Percentiles rank a stretch among this genome's conserved stretches.
Conservation (phyloP, 2,113 vertebrate species). For the Formicarius rufipectus region DNA sequence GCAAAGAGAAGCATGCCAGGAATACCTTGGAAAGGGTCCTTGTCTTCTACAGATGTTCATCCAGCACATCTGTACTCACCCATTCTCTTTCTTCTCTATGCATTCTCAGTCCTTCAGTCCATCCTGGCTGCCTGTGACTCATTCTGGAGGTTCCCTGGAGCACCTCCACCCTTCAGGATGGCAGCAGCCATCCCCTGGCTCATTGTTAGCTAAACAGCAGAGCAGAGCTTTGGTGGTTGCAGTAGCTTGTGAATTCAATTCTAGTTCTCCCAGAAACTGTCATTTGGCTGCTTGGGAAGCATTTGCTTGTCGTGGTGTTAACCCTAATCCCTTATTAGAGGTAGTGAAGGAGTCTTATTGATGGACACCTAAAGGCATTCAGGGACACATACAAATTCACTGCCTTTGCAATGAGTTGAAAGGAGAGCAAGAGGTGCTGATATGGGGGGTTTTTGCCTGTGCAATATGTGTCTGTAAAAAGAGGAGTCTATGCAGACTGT, state of each 20-base stretch:
- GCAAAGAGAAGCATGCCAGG: background rate
- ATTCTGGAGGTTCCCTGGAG: background rate
- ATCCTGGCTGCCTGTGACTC: background rate
- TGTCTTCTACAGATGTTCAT: background rate
- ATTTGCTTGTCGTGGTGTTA: background rate
- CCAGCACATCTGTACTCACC: background rate
- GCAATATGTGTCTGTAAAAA: constrained; percentile 22
- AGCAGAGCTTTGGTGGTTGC: background rate
- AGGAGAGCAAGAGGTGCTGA: background rate
- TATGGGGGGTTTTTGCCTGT: background rate
- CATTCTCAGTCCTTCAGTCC: background rate
- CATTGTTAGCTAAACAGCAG: background rate
- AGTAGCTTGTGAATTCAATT: background rate
- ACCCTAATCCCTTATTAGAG: constrained; percentile 10
- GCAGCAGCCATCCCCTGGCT: background rate
- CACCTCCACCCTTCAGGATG: background rate
- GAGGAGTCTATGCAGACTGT: background rate
- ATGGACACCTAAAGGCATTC: background rate
- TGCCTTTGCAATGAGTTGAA: background rate
- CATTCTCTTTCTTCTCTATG: background rate
- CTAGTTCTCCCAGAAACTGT: background rate
- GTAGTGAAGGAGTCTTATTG: background rate
- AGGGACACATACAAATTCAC: background rate
- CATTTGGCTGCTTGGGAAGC: background rate
- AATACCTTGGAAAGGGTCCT: background rate